phyloP scores from a whole-genome alignment of 2,888 invertebrate genomes.

The Tetheella fluctuosa region DNA sequence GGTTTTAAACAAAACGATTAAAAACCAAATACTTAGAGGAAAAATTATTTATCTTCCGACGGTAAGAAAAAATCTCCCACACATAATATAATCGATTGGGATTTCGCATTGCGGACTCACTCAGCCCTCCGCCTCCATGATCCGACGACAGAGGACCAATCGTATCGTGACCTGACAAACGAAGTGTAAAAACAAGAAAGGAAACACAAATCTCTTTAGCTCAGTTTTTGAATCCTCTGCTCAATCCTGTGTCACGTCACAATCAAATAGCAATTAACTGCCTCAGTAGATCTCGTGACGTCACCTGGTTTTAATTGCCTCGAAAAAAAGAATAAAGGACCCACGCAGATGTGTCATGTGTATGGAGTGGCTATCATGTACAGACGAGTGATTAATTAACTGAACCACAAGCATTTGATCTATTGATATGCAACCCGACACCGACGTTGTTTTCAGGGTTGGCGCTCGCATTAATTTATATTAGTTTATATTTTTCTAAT shows the following conservation, averaged over 20 bases:
- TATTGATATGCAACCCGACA: constrained; percentile 53
- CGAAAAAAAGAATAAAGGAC: constrained; percentile 23
- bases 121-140: constrained; percentile 15
- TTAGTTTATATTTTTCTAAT: neutral
- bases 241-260: constrained; percentile 10
- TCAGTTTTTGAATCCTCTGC: constrained; percentile 13
- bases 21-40: no score
- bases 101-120: constrained; percentile 27
- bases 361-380: constrained; percentile 14
- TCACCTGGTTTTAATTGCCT: constrained; percentile 55
- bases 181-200: constrained; percentile 9
- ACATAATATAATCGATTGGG: constrained; percentile 18
- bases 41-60: no score
- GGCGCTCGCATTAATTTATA: constrained; percentile 6
- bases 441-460: constrained; percentile 21
- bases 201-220: neutral
- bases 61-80: neutral
- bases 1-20: no score
- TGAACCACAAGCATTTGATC: constrained; percentile 37
- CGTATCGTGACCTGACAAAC: constrained; percentile 11
- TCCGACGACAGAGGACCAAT: constrained; percentile 15
- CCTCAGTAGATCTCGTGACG: constrained; percentile 20
- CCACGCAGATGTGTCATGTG: constrained; percentile 14
- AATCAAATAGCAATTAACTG: constrained; percentile 17
- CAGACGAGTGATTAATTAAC: constrained; percentile 39